phyloP scores from a whole-genome alignment of 2,113 vertebrate species.

The Cephalopholis sonnerati region DNA sequence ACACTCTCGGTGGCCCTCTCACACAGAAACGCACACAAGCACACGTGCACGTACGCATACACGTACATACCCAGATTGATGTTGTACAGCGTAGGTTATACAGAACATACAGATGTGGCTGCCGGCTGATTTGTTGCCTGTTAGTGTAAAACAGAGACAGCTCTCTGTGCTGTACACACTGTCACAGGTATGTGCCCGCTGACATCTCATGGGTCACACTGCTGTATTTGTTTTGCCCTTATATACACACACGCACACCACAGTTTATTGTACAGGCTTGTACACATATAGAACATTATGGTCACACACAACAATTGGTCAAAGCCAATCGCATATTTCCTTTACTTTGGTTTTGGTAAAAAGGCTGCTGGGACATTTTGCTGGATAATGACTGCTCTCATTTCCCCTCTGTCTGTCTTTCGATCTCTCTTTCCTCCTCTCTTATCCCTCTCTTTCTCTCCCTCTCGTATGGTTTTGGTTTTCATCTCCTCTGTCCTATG shows the following conservation, averaged over 20 bases:
- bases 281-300: not conserved
- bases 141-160: slow-evolving; percentile 60
- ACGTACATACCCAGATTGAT: not conserved
- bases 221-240: not conserved
- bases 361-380: slow-evolving; percentile 57
- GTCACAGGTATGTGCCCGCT: slow-evolving; percentile 5
- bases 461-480: slow-evolving; percentile 73
- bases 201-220: slow-evolving; percentile 17
- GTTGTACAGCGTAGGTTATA: slow-evolving; percentile 32
- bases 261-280: not conserved
- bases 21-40: slow-evolving; percentile 26
- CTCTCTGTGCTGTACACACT: slow-evolving; percentile 22
- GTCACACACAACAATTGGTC: slow-evolving; percentile 37
- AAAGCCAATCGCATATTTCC: slow-evolving; percentile 59
- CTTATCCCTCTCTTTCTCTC: slow-evolving; percentile 24
- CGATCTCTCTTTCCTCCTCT: slow-evolving; percentile 32
- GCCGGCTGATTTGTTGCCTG: slow-evolving; percentile 80
- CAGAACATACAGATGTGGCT: slow-evolving; percentile 61
- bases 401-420: slow-evolving; percentile 58
- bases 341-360: slow-evolving; percentile 58
- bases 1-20: slow-evolving; percentile 36
- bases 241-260: not conserved
- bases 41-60: not conserved
- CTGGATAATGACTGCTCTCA: slow-evolving; percentile 54
- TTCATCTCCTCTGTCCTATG: slow-evolving; percentile 62